Base-by-base conservation (phyloP, 2,888 invertebrate species). In the Dolichopus griseipennis region DNA sequence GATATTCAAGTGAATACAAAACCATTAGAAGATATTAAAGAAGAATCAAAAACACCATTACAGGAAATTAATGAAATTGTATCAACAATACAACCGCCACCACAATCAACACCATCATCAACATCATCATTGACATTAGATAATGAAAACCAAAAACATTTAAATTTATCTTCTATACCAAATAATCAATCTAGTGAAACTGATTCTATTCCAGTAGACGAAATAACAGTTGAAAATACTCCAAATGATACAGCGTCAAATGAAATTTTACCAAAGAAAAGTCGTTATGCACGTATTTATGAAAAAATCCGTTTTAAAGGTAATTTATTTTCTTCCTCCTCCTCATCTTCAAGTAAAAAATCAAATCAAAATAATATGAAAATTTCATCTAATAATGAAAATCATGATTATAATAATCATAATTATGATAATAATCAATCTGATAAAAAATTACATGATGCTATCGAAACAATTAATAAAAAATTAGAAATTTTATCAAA, bases 221-320 rank as follows among this genome's bases (percentile, higher is more conserved):
- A 52, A 10, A 68, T 64, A 2, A 64, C n/a, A n/a, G n/a, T 68
- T 0, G 67, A 69, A 22, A 65, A 68, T 21, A 67, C 66, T n/a
- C 41, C 65, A 12, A 64, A 70, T n/a, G 18, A 52, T 7, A 34
- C 68, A 64, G 68, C 67, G 68, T 43, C 41, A 43, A 52, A 43
- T 34, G 72, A 71, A 75, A 70, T 71, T 64, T 20, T 43, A 20
- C 66, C 66, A n/a, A 71, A 68, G 62, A 70, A 68, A 61, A 66
- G 65, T 37, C 34, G 37, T 10, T 78, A 79, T 69, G 75, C 78
- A 1, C 75, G 76, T 41, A 76, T 79, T 66, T 80, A 80, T 73
- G 80, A 80, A 70, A 80, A 78, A 70, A 74, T 80, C 70, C 74
- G 78, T 20, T 77, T 78, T 68, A 75, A 76, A 64, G 75, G 74